Conservation (phyloP, 2,797 vertebrate species). For the Crenichthys baileyi region DNA sequence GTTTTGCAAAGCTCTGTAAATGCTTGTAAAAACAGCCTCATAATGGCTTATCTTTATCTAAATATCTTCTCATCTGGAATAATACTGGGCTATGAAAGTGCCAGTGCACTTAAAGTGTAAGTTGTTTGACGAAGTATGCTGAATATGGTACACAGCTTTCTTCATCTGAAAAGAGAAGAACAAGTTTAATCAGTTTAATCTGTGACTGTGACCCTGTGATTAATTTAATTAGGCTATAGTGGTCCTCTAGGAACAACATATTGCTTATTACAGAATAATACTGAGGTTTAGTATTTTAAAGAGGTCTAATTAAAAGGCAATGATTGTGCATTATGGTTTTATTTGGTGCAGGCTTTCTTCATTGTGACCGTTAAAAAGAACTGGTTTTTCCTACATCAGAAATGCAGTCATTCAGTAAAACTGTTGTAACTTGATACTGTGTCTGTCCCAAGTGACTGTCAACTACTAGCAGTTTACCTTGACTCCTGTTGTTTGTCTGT, state of each 20-base stretch:
- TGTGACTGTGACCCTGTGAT: background rate
- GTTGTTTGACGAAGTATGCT: background rate
- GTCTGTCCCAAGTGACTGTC: background rate
- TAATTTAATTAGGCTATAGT: background rate
- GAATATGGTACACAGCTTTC: too few species aligned
- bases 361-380: background rate
- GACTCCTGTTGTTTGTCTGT: background rate
- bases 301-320: background rate
- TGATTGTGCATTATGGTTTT: background rate
- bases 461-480: background rate
- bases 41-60: background rate
- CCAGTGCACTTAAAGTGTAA: background rate
- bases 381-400: background rate
- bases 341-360: background rate
- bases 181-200: background rate
- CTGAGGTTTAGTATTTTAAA: background rate
- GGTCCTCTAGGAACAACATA: background rate
- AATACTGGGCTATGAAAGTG: background rate
- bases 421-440: background rate
- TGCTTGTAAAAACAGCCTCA: background rate
- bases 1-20: background rate
- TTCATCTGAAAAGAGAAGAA: background rate
- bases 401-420: conserved; percentile 6
- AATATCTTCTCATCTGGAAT: background rate
- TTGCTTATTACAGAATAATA: background rate